phyloP scores from a whole-genome alignment of 2,888 invertebrate genomes.

The Sphinx pinastri region DNA sequence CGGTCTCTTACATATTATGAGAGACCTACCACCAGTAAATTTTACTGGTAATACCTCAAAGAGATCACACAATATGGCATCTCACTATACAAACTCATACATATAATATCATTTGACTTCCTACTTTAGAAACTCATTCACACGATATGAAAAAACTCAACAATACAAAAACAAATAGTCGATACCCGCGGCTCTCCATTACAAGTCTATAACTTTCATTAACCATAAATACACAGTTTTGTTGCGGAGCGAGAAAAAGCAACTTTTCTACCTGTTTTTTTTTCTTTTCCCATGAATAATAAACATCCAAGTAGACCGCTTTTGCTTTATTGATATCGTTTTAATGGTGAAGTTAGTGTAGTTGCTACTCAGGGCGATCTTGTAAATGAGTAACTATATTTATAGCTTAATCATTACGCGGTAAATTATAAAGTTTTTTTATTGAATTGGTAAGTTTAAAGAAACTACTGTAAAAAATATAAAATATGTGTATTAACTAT shows the following conservation, averaged over 20 bases:
- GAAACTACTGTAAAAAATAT: too few species aligned
- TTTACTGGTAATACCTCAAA: too few species aligned
- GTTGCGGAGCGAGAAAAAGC: slow-evolving; percentile 17
- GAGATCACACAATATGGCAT: too few species aligned
- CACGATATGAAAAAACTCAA: too few species aligned
- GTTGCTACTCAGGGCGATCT: not conserved
- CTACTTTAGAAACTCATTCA: too few species aligned
- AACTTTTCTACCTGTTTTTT: slow-evolving; percentile 16
- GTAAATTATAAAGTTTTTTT: too few species aligned
- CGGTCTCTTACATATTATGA: too few species aligned
- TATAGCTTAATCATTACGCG: not conserved
- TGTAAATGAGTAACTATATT: not conserved
- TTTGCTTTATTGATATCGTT: slow-evolving; percentile 16
- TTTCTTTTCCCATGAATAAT: slow-evolving; percentile 18
- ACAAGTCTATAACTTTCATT: slow-evolving; percentile 23
- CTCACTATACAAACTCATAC: too few species aligned
- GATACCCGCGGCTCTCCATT: slow-evolving; percentile 1
- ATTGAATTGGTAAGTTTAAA: not conserved
- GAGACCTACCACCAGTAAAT: too few species aligned
- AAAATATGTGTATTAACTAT: too few species aligned
- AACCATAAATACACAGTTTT: slow-evolving; percentile 23
- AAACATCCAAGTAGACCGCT: not conserved
- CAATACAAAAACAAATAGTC: not conserved
- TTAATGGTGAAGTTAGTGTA: not conserved
- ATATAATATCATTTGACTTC: too few species aligned